Evolutionary conservation across 2,797 vertebrate species (phyloP), one percentile per base, ranked within the genome.

Genomic region (Peromyscus eremicus): DNA sequence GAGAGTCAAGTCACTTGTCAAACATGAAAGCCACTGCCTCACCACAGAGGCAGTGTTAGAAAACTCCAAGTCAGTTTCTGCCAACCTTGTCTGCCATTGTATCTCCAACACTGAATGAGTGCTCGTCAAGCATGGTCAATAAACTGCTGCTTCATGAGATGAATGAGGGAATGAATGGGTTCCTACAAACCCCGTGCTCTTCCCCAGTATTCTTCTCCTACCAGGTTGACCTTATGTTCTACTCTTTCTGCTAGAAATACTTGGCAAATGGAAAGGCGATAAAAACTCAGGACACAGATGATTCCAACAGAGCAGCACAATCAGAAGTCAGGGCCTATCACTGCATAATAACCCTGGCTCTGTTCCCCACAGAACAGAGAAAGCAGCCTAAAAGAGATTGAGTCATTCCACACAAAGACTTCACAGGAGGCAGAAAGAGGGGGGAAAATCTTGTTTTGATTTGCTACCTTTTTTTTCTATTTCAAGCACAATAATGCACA

Each of bases 361-460:
- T 88, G 71, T 95, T 94, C 96, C 83, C 66, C 73, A 89, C 79
- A 86, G 52, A 83, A 70, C 92, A 96, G 96, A 87, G 85, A 95
- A 94, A 14, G 49, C 55, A 25, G 84, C 52, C 94, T 76, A 43
- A 95, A 95, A 96, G 97, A 96, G 94, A 98, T 60, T 57, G 97
- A 98, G 92, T 97, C 97, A 97, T 96, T 97, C 93, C 43, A 93
- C 92, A 98, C 97, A 96, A 92, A 97, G 88, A 37, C 88, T 94
- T 95, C 86, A 96, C 62, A 55, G 94, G 52, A 85, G 77, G 95
- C 55, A 86, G 83, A 34, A 71, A 86, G 37, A 23, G 43, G 34
- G 6, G 34, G 14, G 94, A 93, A 46, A 60, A 92, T 80, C 60
- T 93, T 91, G 68, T 97, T 98, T 97, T 96, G 83, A 97, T 60